Evolutionary conservation across 1,140 invertebrate genomes (phyloP).

Genomic region (Potamilus streckersoni): DNA sequence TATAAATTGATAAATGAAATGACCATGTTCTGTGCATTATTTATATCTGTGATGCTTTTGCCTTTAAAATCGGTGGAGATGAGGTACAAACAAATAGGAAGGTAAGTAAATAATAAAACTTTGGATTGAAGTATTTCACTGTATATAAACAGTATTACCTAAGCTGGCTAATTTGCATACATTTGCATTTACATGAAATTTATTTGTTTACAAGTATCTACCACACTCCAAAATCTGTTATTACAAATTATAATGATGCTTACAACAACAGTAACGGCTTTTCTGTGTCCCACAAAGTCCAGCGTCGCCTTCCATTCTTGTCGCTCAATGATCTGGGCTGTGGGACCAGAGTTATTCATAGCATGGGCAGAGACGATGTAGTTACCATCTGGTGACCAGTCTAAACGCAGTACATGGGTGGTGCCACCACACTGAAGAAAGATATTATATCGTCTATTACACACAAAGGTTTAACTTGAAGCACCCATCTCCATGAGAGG

Average conservation of each 20-base stretch:
- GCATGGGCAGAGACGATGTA: conserved; percentile 97
- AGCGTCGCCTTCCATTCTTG: conserved; percentile 76
- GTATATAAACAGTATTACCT: too few relatives aligned
- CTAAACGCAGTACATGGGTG: conserved; percentile 91
- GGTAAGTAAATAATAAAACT: too few relatives aligned
- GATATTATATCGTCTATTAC: neutral
- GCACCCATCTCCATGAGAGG: neutral
- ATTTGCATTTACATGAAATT: too few relatives aligned
- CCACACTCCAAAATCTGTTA: too few relatives aligned
- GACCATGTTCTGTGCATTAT: too few relatives aligned
- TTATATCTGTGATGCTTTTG: too few relatives aligned
- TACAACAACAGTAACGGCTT: conserved; percentile 95
- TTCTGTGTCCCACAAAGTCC: conserved; percentile 97
- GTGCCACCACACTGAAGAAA: conserved; percentile 83
- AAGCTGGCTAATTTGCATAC: too few relatives aligned
- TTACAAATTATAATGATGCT: conserved; percentile 5
- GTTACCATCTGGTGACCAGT: conserved; percentile 98
- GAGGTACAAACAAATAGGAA: too few relatives aligned
- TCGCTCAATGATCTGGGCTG: conserved; percentile 74
- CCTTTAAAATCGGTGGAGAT: too few relatives aligned
- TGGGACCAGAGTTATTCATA: conserved; percentile 97
- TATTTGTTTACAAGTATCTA: too few relatives aligned
- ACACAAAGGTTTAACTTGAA: conserved; percentile 1
- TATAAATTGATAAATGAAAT: too few relatives aligned
- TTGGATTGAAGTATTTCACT: too few relatives aligned